Base-by-base conservation (phyloP, 92 coral and sea anemone genomes). In the Bergia sp. region DNA sequence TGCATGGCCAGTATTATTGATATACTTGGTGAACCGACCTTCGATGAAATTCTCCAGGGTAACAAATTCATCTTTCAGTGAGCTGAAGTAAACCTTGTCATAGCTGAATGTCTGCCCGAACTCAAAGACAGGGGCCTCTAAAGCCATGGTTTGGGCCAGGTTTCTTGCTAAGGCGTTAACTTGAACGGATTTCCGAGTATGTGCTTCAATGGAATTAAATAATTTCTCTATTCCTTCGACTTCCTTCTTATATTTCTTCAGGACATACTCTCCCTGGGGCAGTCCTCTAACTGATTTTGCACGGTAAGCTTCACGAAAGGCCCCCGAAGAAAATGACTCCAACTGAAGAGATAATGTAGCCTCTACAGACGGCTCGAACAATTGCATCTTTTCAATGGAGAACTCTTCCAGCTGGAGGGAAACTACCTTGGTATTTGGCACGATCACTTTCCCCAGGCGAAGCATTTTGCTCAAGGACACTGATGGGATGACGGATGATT, bases 111-210 rank as follows among this genome's bases (percentile, higher is more conserved):
- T 86, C 16, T 12, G 10, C 11, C 82, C 89, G 44, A 41, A 86
- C 65, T 86, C 89, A 1, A 42, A 47, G 36, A 36, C 37, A 37
- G 72, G 66, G 16, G 20, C 61, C 58, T 86, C 89, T 47, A 50
- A 45, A 9, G 81, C 81, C 81, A 85, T 37, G 81, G 73, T 85
- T 20, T 86, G 69, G 21, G 89, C 82, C 37, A 86, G 77, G 82
- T 86, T 86, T 45, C 89, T 73, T 72, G 89, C 82, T 66, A 85
- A 67, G 23, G 89, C 81, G 57, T 79, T 79, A 29, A 79, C 77
- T 75, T 86, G 89, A n/a, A 74, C 89, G 37, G 82, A 20, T 47
- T 86, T 86, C 12, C 89, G 39, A 12, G 69, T 86, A 69, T 86
- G 89, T 42, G 77, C 55, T 38, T 86, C 89, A 29, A 75, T 37